Evolutionary conservation across 2,113 vertebrate species (phyloP), one percentile per base, ranked within the genome.

Genomic region (Paratilapia polleni): DNA sequence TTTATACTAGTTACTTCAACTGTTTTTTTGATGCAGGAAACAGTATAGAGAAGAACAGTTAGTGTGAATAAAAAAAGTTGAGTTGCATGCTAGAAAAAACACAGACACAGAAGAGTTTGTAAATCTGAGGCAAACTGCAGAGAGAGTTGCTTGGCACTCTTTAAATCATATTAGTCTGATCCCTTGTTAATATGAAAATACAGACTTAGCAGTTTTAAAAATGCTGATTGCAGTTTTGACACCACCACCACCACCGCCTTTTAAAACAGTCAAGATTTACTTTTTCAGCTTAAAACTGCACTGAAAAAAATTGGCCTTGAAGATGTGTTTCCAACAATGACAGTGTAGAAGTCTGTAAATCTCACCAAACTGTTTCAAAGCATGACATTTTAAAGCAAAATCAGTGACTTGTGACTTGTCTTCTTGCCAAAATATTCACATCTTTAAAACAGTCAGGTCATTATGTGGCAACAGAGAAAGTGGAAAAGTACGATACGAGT

Each of bases 341-440:
- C 6, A 28, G 57, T 15, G 61, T 56, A 24, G 43, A 57, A 15
- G 66, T 43, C 66, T 34, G 54, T 81, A 62, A 5, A 78, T 85
- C 58, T 78, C 57, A 58, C 34, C 28, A 13, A 43, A 77, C 31
- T 47, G 64, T 66, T 73, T 73, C 47, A 73, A 73, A 54, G 19
- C 6, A 31, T 34, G 68, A 54, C 4, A 1, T 73, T 52, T 73
- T 54, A 5, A 54, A 54, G 26, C 2, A n/a, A 34, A 56, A 83
- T 73, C 34, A 73, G 31, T 20, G 15, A 75, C 26, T 73, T 10
- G 36, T 60, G 68, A 56, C n/a, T n/a, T 73, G 17, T 54, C 9
- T 64, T 62, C n/a, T 41, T 13, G 38, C 58, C 61, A 61, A 81
- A 54, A 57, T 82, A 58, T 60, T 81, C 58, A 76, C n/a, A 73